Evolutionary conservation across 2,888 invertebrate species (phyloP).

Genomic region (Myathropa florea): DNA sequence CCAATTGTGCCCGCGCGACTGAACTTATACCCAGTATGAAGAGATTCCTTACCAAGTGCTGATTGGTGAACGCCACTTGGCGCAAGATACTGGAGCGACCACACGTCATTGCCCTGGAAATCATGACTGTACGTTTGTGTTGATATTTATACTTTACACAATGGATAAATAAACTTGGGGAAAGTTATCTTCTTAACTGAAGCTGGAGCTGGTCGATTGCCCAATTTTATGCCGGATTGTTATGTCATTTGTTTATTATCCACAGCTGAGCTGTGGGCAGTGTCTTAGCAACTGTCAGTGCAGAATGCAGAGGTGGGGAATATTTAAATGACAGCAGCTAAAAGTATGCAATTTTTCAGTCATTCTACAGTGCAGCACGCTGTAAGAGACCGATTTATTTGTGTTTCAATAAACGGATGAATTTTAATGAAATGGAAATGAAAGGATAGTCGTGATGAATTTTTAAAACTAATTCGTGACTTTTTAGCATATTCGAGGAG

Average conservation of each 20-base stretch:
- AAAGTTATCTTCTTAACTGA: slow-evolving; percentile 10
- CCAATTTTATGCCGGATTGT: not conserved
- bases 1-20: slow-evolving; percentile 9
- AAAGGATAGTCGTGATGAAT: not conserved
- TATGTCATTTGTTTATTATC: slow-evolving; percentile 21
- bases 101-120: slow-evolving; percentile 3
- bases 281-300: not conserved
- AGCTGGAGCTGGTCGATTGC: not conserved
- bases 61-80: slow-evolving; percentile 18
- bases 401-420: not conserved
- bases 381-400: not conserved
- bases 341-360: slow-evolving; percentile 19
- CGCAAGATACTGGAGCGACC: slow-evolving; percentile 22
- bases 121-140: not conserved
- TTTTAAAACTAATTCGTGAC: not conserved
- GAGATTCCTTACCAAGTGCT: slow-evolving; percentile 28
- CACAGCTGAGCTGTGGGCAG: not conserved
- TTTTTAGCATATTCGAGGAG: not conserved
- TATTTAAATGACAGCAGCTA: not conserved
- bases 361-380: not conserved
- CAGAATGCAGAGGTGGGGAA: not conserved
- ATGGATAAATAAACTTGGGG: not conserved
- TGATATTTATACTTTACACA: not conserved
- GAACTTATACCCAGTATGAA: slow-evolving; percentile 42
- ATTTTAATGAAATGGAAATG: not conserved